Conservation (phyloP, 1,140 invertebrate genomes). For the Tachypleus tridentatus region DNA sequence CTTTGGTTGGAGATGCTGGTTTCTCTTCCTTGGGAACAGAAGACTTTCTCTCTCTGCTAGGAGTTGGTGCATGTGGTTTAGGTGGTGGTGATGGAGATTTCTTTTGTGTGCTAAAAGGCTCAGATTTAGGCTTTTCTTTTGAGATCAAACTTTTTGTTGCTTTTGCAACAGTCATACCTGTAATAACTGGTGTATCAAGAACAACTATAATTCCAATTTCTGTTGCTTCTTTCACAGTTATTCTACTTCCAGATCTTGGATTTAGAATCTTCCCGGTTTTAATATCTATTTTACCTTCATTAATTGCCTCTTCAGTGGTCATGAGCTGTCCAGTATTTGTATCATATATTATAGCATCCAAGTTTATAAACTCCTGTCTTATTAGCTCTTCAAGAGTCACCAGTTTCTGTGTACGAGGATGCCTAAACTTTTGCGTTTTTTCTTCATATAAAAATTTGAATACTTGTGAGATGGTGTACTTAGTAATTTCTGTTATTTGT, state of each 20-base stretch:
- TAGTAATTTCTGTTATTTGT: constrained; percentile 35
- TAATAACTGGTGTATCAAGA: neutral
- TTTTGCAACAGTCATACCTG: neutral
- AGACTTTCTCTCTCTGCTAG: too few species aligned
- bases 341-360: constrained; percentile 55
- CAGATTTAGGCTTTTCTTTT: too few species aligned
- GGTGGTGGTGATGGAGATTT: too few species aligned
- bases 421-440: constrained; percentile 47
- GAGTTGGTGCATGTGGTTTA: too few species aligned
- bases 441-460: constrained; percentile 53
- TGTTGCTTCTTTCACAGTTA: constrained; percentile 56
- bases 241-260: constrained; percentile 38
- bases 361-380: constrained; percentile 58
- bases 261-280: constrained; percentile 52
- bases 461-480: constrained; percentile 46
- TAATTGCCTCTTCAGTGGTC: constrained; percentile 54
- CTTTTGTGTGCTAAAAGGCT: too few species aligned
- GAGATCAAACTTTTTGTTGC: too few species aligned
- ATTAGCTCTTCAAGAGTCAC: constrained; percentile 63
- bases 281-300: constrained; percentile 59
- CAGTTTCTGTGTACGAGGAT: constrained; percentile 51
- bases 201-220: constrained; percentile 65
- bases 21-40: too few species aligned
- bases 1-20: too few species aligned
- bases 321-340: constrained; percentile 41